phyloP scores from a whole-genome alignment of 2,797 vertebrate species.

The Eptatretus atami region DNA sequence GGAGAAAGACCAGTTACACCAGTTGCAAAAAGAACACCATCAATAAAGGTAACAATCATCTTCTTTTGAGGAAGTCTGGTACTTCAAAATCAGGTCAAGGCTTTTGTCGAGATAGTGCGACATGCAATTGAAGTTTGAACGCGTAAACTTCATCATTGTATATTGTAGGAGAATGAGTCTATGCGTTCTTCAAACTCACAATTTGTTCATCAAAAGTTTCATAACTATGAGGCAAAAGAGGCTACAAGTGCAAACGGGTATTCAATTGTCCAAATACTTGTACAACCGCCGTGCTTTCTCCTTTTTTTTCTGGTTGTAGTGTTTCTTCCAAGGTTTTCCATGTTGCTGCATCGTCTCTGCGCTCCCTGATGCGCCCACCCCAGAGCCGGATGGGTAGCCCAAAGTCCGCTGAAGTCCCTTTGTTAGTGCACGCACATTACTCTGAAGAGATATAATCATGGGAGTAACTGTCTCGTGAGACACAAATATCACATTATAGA shows the following conservation, averaged over 20 bases:
- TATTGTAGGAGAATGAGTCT: not conserved
- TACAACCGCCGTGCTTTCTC: conserved; percentile 59
- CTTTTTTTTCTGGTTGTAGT: conserved; percentile 70
- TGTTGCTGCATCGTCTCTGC: conserved; percentile 10
- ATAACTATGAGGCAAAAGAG: not conserved
- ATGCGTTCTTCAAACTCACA: not conserved
- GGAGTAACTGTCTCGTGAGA: not conserved
- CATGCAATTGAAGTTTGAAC: too few relatives aligned
- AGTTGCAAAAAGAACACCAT: too few relatives aligned
- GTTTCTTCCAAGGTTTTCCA: conserved; percentile 86
- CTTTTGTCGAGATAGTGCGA: too few relatives aligned
- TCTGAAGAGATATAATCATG: conserved; percentile 17
- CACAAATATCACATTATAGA: not conserved
- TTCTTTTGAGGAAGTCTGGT: too few relatives aligned
- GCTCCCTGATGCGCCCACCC: conserved; percentile 9
- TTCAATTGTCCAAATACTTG: conserved; percentile 61
- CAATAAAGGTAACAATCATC: too few relatives aligned
- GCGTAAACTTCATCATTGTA: too few relatives aligned
- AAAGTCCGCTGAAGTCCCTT: conserved; percentile 44
- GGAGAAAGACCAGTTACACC: too few relatives aligned
- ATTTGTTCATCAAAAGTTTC: not conserved
- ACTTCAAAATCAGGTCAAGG: too few relatives aligned
- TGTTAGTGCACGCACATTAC: conserved; percentile 48
- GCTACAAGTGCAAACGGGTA: not conserved
- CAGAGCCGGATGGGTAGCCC: conserved; percentile 37